Evolutionary conservation across 2,888 invertebrate species (phyloP).

Genomic region (Omphaloscelis lunosa): DNA sequence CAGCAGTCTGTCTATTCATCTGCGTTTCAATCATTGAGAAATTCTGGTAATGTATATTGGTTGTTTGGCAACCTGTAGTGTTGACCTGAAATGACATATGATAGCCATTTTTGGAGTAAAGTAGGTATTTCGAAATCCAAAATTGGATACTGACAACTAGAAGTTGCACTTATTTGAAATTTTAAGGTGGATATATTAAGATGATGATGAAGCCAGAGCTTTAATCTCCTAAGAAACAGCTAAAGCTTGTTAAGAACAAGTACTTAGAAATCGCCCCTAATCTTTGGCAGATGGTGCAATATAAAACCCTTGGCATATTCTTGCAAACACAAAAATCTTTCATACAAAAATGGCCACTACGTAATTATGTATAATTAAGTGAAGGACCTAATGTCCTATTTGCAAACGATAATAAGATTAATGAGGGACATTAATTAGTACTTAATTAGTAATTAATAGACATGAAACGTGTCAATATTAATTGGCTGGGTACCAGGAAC

Average conservation of each 20-base stretch:
- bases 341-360: not conserved
- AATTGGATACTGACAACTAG: not conserved
- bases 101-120: too few relatives aligned
- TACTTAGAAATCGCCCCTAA: too few relatives aligned
- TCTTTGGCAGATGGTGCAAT: not conserved
- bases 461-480: conserved; percentile 12
- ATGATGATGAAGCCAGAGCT: not conserved
- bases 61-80: not conserved
- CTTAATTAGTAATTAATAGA: conserved; percentile 12
- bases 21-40: conserved; percentile 27
- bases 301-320: not conserved
- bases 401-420: conserved; percentile 18
- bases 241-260: not conserved
- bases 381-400: not conserved
- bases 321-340: not conserved
- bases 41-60: conserved; percentile 20
- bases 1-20: conserved; percentile 15
- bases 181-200: not conserved
- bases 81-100: too few relatives aligned
- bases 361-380: not conserved
- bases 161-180: not conserved
- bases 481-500: not conserved
- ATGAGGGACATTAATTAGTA: conserved; percentile 3
- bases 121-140: too few relatives aligned
- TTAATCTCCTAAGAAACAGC: too few relatives aligned